Evolutionary conservation across 2,888 invertebrate species (phyloP).

Genomic region (Neoitamus cyanurus): DNA sequence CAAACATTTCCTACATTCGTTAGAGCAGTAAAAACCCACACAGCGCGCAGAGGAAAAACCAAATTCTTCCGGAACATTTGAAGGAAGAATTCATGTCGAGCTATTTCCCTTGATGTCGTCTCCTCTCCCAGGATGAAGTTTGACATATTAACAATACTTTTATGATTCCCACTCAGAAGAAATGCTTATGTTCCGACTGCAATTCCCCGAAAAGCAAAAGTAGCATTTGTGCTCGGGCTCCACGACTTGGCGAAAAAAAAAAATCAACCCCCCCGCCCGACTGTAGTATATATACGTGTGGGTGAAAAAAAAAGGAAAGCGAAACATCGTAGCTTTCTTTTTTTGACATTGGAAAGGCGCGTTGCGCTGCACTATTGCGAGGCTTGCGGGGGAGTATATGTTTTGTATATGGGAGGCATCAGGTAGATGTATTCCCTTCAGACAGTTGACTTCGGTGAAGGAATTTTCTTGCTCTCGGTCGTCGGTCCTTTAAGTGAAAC

Average conservation of each 20-base stretch:
- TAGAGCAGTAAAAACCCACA: background rate
- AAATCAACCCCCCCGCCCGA: background rate
- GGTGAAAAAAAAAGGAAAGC: background rate
- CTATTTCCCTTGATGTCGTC: conserved; percentile 6
- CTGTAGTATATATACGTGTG: background rate
- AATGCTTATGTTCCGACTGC: conserved; percentile 3
- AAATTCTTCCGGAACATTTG: conserved; percentile 10
- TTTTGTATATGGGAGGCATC: background rate
- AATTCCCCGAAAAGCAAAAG: background rate
- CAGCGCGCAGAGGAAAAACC: background rate
- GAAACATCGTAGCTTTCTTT: background rate
- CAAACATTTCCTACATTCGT: background rate
- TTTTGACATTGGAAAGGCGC: conserved; percentile 12
- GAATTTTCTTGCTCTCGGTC: conserved; percentile 13
- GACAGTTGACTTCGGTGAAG: background rate
- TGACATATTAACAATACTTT: conserved; percentile 28
- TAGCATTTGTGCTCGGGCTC: background rate
- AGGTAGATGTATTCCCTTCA: conserved; percentile 3
- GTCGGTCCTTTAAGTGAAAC: background rate
- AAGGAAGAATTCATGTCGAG: background rate
- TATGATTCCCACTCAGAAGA: conserved; percentile 21
- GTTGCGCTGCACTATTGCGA: background rate
- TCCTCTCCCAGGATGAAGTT: background rate
- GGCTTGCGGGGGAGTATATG: background rate
- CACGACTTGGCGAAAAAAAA: background rate